Evolutionary conservation across 2,113 vertebrate genomes (phyloP), one percentile per base, ranked within the genome.

Genomic region (Cephalopholis sonnerati): DNA sequence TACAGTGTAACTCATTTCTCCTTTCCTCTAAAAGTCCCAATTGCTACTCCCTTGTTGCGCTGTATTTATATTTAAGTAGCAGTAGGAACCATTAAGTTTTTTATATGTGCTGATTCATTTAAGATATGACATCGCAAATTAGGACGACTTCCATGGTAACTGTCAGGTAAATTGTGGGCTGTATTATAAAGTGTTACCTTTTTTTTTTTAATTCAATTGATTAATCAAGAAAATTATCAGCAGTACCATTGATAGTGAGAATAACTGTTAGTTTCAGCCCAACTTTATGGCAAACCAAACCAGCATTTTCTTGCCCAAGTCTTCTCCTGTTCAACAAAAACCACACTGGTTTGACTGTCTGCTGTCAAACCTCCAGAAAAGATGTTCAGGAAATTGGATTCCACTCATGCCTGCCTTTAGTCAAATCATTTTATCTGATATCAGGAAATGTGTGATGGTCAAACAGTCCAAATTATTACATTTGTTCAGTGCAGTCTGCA

Each of bases 381-480:
- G 10, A 57, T 41, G 22, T 63, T 82, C 11, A 76, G 50, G 20
- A 72, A 32, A 67, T 54, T 41, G 48, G 13, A 44, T 36, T 53
- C 39, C 25, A 62, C 39, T 77, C 17, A 77, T 44, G 36, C n/a
- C 53, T 87, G 58, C 66, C 78, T 63, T 69, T 29, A 46, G 66
- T 36, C 20, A 77, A 82, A 83, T 58, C 3, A 53, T 79, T 59
- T 62, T 9, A 65, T 76, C 27, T 66, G 22, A 76, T 76, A 63
- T 58, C 68, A 62, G 73, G 41, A 51, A 83, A 84, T 61, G 75
- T 51, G 64, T 59, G 75, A 86, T 48, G 15, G 53, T 64, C 73
- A 82, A 66, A 79, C 50, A 29, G 55, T 57, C 53, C 3, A 85
- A 88, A 87, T 81, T 46, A 82, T 82, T 80, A 51, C 63, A 74